Base-by-base conservation (phyloP, 92 coral and sea anemone genomes). In the Meandrina meandrites region DNA sequence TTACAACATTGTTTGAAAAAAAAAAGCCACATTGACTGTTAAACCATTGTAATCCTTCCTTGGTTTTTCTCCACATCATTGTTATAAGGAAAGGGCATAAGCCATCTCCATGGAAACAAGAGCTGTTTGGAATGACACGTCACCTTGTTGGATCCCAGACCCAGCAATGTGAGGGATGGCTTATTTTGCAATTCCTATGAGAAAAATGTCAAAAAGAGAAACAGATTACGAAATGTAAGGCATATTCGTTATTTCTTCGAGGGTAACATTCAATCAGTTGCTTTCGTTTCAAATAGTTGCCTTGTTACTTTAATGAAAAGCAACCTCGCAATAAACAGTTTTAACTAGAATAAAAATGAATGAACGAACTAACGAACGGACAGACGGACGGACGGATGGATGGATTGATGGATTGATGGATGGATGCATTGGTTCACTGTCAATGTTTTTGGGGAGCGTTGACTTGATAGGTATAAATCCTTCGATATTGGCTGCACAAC, bases 101-200 rank as follows among this genome's bases (percentile, higher is more conserved):
- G 79, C 35, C 45, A 24, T 75, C 57, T 40, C 51, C 54, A 40
- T 62, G 30, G 53, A 40, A 75, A 75, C 57, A 14, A 22, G 28
- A 75, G 54, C 79, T 75, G 68, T 66, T 66, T 30, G 68, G 7
- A 28, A 28, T 27, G 34, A 27, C 12, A 27, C 71, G 18, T 11
- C 35, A 66, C 12, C 71, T 75, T 27, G 31, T 67, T 22, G 13
- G 76, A 40, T n/a, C 42, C 60, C 18, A 67, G 45, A 28, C 76
- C 16, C 45, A 36, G 56, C 9, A 1, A 3, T 35, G 21, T 18
- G 11, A 35, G 18, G 45, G 78, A 34, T 21, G 53, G 21, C 50
- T 81, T 68, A 66, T 62, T 69, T 66, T 67, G 62, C 40, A 18
- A 81, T 67, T 11, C 85, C 85, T 81, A 18, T 16, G 8, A 4